Conservation (phyloP, 2,797 vertebrate species). For the Cygnus olor region DNA sequence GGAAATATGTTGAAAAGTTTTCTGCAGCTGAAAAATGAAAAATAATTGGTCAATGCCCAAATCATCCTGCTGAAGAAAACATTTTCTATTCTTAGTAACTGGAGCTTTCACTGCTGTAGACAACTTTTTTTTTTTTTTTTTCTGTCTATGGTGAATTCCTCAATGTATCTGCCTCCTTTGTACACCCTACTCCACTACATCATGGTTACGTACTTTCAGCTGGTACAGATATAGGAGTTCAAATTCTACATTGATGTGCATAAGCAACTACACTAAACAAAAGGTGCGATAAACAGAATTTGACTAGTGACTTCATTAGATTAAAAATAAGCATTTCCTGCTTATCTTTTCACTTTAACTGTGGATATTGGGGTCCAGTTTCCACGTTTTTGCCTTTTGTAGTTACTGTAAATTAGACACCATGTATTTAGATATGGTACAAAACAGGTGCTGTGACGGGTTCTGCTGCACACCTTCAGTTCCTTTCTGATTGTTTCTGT, state of each 20-base stretch:
- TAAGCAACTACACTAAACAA: neutral
- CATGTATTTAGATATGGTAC: neutral
- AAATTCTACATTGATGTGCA: neutral
- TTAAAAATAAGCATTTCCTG: neutral
- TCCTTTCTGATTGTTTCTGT: neutral
- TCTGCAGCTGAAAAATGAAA: constrained; percentile 5
- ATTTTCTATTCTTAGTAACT: neutral
- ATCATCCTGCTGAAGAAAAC: neutral
- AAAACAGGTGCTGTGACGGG: neutral
- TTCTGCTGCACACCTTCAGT: neutral
- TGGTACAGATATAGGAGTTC: neutral
- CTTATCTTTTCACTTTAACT: neutral
- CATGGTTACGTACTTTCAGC: neutral
- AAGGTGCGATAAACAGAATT: neutral
- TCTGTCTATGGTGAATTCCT: neutral
- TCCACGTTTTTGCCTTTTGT: neutral
- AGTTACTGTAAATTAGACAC: neutral
- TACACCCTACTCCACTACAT: neutral
- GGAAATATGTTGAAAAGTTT: neutral
- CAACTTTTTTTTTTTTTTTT: neutral
- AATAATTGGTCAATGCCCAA: neutral
- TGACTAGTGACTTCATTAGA: neutral
- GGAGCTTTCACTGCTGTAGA: neutral
- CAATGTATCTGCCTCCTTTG: neutral
- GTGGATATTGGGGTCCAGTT: neutral